Evolutionary conservation across 1,140 invertebrate species (phyloP).

Genomic region (Orussus abietinus): DNA sequence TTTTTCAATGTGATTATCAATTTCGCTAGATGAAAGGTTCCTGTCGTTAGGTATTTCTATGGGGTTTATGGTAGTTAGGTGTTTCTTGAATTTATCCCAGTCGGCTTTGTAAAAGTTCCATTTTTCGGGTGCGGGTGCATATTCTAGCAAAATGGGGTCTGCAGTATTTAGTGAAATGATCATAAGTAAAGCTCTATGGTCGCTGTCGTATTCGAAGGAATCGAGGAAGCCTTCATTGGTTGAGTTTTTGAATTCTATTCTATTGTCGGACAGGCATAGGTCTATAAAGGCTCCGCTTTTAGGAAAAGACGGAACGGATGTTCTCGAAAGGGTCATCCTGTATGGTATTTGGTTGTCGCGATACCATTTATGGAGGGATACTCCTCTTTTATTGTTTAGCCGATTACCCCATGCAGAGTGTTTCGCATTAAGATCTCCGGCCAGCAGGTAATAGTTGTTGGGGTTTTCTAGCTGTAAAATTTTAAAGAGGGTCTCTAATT

Average conservation of each 20-base stretch:
- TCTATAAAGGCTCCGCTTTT: constrained; percentile 4
- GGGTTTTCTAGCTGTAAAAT: constrained; percentile 5
- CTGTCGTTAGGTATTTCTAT: neutral
- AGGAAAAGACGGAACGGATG: constrained; percentile 3
- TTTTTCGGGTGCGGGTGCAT: neutral
- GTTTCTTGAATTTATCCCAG: constrained; percentile 4
- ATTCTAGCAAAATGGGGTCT: neutral
- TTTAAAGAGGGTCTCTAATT: neutral
- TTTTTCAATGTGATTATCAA: constrained; percentile 4
- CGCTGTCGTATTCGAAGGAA: constrained; percentile 8
- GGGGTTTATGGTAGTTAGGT: neutral
- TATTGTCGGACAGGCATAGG: constrained; percentile 7
- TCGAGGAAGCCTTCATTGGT: neutral
- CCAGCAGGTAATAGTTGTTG: constrained; percentile 10
- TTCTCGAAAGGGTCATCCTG: neutral
- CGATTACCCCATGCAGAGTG: constrained; percentile 6
- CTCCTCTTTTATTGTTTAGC: constrained; percentile 9
- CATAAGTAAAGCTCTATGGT: constrained; percentile 4
- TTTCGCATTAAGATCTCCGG: constrained; percentile 13
- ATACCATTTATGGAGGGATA: constrained; percentile 6
- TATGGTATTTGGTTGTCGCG: neutral
- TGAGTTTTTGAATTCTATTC: constrained; percentile 3
- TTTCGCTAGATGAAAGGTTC: constrained; percentile 8
- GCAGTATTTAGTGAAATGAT: neutral
- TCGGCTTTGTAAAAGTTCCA: constrained; percentile 11